Evolutionary conservation across 2,113 vertebrate species (phyloP), one percentile per base, ranked within the genome.

Genomic region (Callipepla squamata): DNA sequence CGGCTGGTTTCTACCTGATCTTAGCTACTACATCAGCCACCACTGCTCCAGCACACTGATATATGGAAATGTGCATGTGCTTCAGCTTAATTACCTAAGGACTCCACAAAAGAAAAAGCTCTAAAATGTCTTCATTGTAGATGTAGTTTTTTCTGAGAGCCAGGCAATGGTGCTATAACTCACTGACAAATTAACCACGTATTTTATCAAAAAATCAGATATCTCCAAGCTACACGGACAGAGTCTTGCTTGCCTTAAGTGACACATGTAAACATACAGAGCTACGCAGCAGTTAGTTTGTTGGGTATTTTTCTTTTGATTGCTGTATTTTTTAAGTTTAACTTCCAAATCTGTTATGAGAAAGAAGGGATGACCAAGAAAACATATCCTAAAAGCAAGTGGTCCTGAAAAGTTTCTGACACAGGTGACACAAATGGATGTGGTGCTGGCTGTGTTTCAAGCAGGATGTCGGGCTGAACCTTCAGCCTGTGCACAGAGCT

Each of bases 301-400:
- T 57, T 75, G 44, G 62, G 85, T 82, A 32, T 13, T 82, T 90
- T 92, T 93, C 67, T 68, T 95, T 93, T 85, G 85, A 86, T 87
- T 94, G 82, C 65, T 91, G 15, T 69, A 89, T 87, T 96, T 94
- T 94, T 96, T 78, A 91, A 92, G 73, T 93, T 97, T 94, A 96
- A 32, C 80, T 70, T 91, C 79, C 85, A 95, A 96, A 53, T 83
- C 85, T 96, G 63, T 95, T 97, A 51, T 62, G 96, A 92, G 40
- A 80, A 84, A 73, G 81, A 94, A 83, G 67, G 11, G 8, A 67
- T 94, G 96, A 73, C 76, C 94, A 94, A 95, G 67, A 80, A 86
- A 91, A 85, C n/a, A 76, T 50, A 80, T 87, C 53, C 75, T 75
- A n/a, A 79, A 93, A 92, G 68, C 93, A 68, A 89, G 55, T 44